Base-by-base conservation (phyloP, 2,113 vertebrate genomes). In the Galeopterus variegatus region DNA sequence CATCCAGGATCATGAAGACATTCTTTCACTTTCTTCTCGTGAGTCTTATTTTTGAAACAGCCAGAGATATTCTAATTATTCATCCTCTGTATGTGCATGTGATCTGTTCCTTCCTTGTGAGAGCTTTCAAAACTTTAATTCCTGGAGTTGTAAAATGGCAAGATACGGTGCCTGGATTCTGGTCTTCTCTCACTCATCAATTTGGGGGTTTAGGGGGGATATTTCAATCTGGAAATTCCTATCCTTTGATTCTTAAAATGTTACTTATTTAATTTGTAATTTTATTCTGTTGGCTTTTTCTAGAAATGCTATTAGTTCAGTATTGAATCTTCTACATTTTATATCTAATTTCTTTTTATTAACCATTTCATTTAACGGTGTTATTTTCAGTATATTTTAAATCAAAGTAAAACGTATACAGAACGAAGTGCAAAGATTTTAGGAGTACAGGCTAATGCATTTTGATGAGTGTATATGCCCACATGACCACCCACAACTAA, bases 221-320 rank as follows among this genome's bases (percentile, higher is more conserved):
- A 88, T 73, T 88, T 90, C 54, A 90, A n/a, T 73, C 24, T 62
- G 33, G 19, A 19, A 85, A 75, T 80, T 36, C 13, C 88, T 80
- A 58, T 60, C 21, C 6, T 79, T 60, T 13, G 11, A 50, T 31
- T 19, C 31, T 28, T 65, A 48, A 65, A 87, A 50, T 79, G 24
- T 7, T 48, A 62, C 10, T 31, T 81, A 41, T 79, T 89, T 77
- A 62, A 82, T 64, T 91, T 67, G 36, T 84, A n/a, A 77, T 88
- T 91, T 87, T 26, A 88, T 88, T 72, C 31, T 67, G 21, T 80
- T 88, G 9, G 2, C 54, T 80, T 85, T 54, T 62, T 90, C 33
- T n/a, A 54, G 21, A 90, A 90, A 96, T 60, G 3, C 33, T 65
- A 31, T 88, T 54, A 76, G 28, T 77, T 90, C 8, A 90, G 93